Conservation (phyloP, 1,140 invertebrate genomes). For the Chironomus striatipennis region DNA sequence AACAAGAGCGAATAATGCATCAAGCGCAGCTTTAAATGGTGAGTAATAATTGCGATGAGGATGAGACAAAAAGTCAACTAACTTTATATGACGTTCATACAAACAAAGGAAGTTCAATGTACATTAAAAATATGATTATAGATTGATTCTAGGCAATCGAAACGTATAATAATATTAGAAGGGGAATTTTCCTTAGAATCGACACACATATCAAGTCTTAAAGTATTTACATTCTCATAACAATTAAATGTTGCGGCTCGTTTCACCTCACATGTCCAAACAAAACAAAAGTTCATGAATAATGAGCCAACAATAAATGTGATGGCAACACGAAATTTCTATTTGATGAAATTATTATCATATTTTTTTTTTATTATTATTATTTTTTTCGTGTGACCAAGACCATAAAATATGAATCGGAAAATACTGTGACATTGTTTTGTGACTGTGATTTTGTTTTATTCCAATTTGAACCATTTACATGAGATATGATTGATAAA, state of each 20-base stretch:
- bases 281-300: background rate
- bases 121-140: background rate
- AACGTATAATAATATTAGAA: too few relatives aligned
- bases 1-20: slow-evolving; percentile 12
- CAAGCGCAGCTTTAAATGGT: slow-evolving; percentile 21
- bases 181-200: too few relatives aligned
- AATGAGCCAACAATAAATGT: background rate
- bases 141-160: too few relatives aligned
- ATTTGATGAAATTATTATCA: background rate
- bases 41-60: background rate
- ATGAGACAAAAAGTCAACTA: background rate
- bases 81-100: background rate
- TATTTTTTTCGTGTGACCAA: too few relatives aligned
- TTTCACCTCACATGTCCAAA: background rate
- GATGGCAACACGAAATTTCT: slow-evolving; percentile 6
- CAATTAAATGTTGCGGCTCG: background rate
- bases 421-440: too few relatives aligned
- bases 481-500: too few relatives aligned
- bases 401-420: background rate
- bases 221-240: background rate
- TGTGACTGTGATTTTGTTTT: too few relatives aligned
- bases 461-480: too few relatives aligned
- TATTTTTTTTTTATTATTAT: too few relatives aligned
- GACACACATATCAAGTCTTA: too few relatives aligned
- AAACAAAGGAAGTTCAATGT: slow-evolving; percentile 5